Conservation (phyloP, 2,888 invertebrate species). For the Omphaloscelis lunosa region DNA sequence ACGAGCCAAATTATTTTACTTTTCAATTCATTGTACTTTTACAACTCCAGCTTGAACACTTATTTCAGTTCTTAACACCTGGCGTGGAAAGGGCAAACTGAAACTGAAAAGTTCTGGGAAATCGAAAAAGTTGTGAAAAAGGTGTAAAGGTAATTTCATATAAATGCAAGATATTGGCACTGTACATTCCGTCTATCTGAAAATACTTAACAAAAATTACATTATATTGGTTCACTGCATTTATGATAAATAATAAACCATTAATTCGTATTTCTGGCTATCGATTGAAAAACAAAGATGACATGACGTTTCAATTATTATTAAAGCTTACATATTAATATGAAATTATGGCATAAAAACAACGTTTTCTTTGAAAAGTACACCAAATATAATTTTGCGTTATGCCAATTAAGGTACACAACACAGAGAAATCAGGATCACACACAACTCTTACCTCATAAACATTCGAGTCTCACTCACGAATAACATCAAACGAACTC, state of each 20-base stretch:
- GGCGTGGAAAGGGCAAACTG: slow-evolving; percentile 7
- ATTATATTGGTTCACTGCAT: neutral
- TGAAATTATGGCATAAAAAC: neutral
- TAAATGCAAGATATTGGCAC: neutral
- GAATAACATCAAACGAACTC: slow-evolving; percentile 55
- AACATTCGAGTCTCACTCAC: slow-evolving; percentile 11
- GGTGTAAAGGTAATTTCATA: slow-evolving; percentile 18
- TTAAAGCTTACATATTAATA: neutral
- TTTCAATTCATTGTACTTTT: slow-evolving; percentile 22
- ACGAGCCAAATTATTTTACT: neutral
- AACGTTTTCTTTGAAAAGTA: neutral
- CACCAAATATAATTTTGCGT: neutral
- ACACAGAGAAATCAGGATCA: slow-evolving; percentile 4
- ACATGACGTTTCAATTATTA: neutral
- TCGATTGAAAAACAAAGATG: neutral
- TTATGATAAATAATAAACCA: neutral
- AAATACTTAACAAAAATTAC: neutral
- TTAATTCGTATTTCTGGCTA: neutral
- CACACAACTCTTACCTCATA: neutral
- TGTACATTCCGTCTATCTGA: neutral
- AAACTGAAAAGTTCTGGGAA: slow-evolving; percentile 21
- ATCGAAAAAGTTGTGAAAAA: slow-evolving; percentile 24
- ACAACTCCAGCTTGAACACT: slow-evolving; percentile 5
- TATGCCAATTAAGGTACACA: slow-evolving; percentile 4
- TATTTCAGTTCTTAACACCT: slow-evolving; percentile 34